Conservation (phyloP, 2,797 vertebrate species). For the Valencia hispanica region DNA sequence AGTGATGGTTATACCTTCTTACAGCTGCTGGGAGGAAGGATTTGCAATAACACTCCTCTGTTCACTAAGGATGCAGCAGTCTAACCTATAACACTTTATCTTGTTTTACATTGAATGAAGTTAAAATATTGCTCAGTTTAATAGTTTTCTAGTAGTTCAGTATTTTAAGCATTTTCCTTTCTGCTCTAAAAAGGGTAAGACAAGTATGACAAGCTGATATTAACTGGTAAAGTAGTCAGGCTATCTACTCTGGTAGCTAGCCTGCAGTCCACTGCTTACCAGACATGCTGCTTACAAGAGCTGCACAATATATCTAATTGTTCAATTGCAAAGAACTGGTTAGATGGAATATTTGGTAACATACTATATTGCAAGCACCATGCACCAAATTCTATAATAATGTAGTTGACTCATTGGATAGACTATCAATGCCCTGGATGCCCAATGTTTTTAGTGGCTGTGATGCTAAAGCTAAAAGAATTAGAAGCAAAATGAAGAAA, state of each 20-base stretch:
- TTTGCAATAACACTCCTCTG: too few species aligned
- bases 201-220: neutral
- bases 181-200: too few species aligned
- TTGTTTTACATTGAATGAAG: neutral
- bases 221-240: neutral
- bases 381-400: neutral
- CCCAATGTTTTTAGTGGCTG: neutral
- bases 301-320: too few species aligned
- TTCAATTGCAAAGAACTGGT: neutral
- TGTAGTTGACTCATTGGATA: neutral
- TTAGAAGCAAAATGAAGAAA: neutral
- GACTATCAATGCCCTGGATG: neutral
- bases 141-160: too few species aligned
- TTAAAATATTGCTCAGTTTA: too few species aligned
- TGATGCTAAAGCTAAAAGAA: neutral
- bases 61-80: too few species aligned
- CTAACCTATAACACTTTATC: neutral
- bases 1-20: too few species aligned
- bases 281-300: too few species aligned
- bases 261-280: neutral
- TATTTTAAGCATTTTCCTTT: too few species aligned
- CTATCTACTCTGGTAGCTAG: neutral
- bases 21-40: too few species aligned
- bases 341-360: neutral
- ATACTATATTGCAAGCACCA: neutral